Conservation (phyloP, 2,797 vertebrate genomes). For the Malurus splendens region DNA sequence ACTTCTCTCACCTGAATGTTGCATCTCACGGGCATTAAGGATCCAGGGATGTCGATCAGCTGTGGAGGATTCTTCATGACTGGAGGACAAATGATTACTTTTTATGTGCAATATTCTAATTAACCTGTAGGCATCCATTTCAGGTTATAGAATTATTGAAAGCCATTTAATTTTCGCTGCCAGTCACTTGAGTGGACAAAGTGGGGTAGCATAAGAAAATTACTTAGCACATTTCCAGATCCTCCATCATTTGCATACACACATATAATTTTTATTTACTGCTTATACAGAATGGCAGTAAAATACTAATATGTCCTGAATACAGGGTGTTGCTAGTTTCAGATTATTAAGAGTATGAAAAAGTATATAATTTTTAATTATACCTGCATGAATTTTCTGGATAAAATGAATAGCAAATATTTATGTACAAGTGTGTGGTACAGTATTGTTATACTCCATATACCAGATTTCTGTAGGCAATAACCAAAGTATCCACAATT, state of each 20-base stretch:
- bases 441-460: background rate
- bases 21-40: slow-evolving; percentile 18
- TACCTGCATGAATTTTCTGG: background rate
- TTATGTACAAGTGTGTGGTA: background rate
- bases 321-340: background rate
- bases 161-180: slow-evolving; percentile 68
- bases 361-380: slow-evolving; percentile 35
- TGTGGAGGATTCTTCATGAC: slow-evolving; percentile 22
- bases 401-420: background rate
- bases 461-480: background rate
- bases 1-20: background rate
- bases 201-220: slow-evolving; percentile 48
- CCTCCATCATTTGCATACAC: slow-evolving; percentile 45
- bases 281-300: background rate
- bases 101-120: slow-evolving; percentile 66
- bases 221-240: slow-evolving; percentile 42
- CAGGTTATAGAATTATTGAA: slow-evolving; percentile 66
- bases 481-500: background rate
- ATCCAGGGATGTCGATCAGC: background rate
- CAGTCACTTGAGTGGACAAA: slow-evolving; percentile 63
- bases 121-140: slow-evolving; percentile 65
- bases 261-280: slow-evolving; percentile 59
- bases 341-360: background rate
- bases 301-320: slow-evolving; percentile 23
- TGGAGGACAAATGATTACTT: slow-evolving; percentile 54